These are phyloP conservation scores for Anagyrus pseudococci DNA, from an alignment of 2,888 invertebrate genomes.

Conservation along the genomic window DNA sequence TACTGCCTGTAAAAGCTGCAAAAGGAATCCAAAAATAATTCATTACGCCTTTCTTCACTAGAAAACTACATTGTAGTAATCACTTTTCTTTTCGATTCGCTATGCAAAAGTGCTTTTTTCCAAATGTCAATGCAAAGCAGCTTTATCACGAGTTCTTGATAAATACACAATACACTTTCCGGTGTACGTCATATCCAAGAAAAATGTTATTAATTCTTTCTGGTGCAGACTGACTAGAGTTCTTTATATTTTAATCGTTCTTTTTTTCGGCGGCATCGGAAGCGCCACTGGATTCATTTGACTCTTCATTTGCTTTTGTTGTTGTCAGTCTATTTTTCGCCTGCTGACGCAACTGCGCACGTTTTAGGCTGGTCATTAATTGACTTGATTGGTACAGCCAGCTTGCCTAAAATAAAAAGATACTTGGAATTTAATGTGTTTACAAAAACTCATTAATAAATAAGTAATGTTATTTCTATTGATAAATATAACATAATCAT, in stretches of 20 bases:
- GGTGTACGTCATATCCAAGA: constrained; percentile 7
- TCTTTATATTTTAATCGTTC: constrained; percentile 37
- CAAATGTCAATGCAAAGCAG: constrained; percentile 12
- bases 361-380: constrained; percentile 84
- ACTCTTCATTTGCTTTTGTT: constrained; percentile 39
- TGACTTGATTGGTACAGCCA: constrained; percentile 91
- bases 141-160: constrained; percentile 1
- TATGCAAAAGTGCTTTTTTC: constrained; percentile 11
- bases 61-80: constrained; percentile 12
- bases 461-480: background rate
- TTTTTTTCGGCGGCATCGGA: constrained; percentile 37
- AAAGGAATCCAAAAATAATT: no score
- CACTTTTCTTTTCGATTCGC: background rate
- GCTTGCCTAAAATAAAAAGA: constrained; percentile 71
- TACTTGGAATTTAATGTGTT: constrained; percentile 4
- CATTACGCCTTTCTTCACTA: constrained; percentile 4
- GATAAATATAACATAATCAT: background rate
- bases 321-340: constrained; percentile 61
- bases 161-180: constrained; percentile 15
- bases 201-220: constrained; percentile 12
- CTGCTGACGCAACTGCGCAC: constrained; percentile 78
- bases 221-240: constrained; percentile 34
- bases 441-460: background rate
- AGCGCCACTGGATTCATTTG: constrained; percentile 35
- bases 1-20: no score